A percentile compares a stretch with the other conserved stretches of the same genome.
phyloP scores from a whole-genome alignment of 2,113 vertebrate genomes.

The Saccopteryx bilineata region DNA sequence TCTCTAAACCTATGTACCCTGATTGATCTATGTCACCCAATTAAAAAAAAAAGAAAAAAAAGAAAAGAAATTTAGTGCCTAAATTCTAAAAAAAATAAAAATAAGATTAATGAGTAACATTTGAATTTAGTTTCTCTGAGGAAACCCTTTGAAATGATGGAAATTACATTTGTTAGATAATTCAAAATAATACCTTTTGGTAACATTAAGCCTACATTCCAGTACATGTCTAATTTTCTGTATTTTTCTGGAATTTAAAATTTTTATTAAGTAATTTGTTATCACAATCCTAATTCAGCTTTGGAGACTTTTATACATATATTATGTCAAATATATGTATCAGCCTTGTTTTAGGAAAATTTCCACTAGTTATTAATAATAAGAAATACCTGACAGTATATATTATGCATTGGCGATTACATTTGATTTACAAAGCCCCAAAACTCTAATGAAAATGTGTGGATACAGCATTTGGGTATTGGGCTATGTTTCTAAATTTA shows the following conservation, averaged over 20 bases:
- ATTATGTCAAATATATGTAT: background rate
- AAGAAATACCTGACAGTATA: background rate
- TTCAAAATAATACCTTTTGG: slow-evolving; percentile 19
- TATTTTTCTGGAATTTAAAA: background rate
- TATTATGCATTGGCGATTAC: slow-evolving; percentile 14
- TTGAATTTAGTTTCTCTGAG: background rate
- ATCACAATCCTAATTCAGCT: background rate
- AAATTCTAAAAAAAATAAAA: too few relatives aligned
- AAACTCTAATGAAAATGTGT: slow-evolving; percentile 60
- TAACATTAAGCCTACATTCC: background rate
- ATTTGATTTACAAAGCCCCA: slow-evolving; percentile 61
- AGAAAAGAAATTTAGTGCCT: too few relatives aligned
- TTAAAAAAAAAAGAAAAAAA: too few relatives aligned
- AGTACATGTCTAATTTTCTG: background rate
- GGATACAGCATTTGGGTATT: slow-evolving; percentile 34
- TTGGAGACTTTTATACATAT: background rate
- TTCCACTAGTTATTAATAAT: slow-evolving; percentile 47
- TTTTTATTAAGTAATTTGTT: background rate
- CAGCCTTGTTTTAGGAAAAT: slow-evolving; percentile 35
- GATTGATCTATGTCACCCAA: too few relatives aligned
- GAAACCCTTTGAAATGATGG: background rate
- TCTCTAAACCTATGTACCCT: too few relatives aligned
- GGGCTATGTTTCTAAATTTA: slow-evolving; percentile 66
- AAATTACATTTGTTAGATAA: background rate
- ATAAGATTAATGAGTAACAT: background rate